A percentile compares a stretch with the other conserved stretches of the same genome.
Evolutionary conservation across 2,113 vertebrate genomes (phyloP).

Genomic region (Macheiramphus alcinus): DNA sequence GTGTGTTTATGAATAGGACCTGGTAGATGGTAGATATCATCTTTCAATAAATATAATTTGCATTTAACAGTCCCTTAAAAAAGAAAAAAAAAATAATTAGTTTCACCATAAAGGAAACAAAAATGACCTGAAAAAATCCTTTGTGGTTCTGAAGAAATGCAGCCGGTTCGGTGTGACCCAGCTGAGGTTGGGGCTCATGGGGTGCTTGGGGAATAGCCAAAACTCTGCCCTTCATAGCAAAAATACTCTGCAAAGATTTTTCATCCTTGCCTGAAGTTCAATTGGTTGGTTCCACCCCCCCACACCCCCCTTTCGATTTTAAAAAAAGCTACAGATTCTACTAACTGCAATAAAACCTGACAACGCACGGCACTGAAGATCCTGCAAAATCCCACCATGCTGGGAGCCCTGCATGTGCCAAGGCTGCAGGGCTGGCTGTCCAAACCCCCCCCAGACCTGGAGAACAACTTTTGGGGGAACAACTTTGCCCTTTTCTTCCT

Average conservation of each 20-base stretch:
- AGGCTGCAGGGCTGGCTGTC: neutral
- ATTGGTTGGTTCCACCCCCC: too few species aligned
- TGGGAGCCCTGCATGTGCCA: neutral
- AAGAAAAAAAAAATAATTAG: neutral
- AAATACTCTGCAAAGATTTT: neutral
- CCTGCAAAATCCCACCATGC: neutral
- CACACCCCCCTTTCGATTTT: neutral
- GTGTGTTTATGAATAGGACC: neutral
- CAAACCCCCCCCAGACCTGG: too few species aligned
- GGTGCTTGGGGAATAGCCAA: neutral
- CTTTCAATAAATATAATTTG: neutral
- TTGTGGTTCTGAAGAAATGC: neutral
- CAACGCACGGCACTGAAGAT: too few species aligned
- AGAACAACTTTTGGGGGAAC: neutral
- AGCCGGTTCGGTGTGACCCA: too few species aligned
- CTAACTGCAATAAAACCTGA: neutral
- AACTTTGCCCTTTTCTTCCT: too few species aligned
- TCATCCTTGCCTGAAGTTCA: neutral
- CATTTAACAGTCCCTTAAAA: neutral
- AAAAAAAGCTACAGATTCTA: neutral
- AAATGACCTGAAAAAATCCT: neutral
- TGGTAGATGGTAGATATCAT: fast-evolving
- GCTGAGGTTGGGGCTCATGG: neutral
- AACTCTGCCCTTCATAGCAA: neutral
- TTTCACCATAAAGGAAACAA: constrained; percentile 33